Base-by-base conservation (phyloP, 2,888 invertebrate genomes). In the Brachyopa scutellaris region DNA sequence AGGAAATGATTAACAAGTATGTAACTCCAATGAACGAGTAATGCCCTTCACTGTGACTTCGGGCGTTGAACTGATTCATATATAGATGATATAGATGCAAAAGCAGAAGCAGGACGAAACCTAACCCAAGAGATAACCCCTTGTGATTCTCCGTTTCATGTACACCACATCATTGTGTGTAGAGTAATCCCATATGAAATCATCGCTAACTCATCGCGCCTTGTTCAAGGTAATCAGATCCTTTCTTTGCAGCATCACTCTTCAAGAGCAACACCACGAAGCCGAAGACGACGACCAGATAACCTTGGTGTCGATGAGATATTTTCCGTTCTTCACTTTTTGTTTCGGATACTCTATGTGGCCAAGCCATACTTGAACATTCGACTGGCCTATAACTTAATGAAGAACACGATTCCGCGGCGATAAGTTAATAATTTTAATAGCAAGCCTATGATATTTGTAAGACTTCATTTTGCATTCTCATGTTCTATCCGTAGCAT, bases 381-480 rank as follows among this genome's bases (percentile, higher is more conserved):
- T 26, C 29, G 23, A n/a, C 61, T 55, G 36, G 62, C 62, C 82
- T 72, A 77, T 72, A 72, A 82, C 82, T 82, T 77, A 82, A 82
- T 82, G 77, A 82, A 82, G 77, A 82, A 82, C 82, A 82, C 77
- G 82, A 82, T 82, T 82, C 64, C 40, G 66, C 31, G 45, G 66
- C 77, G 82, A 82, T 82, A 82, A 82, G 77, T 82, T 82, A 51
- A 82, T 82, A 82, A 82, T 77, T 82, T 82, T 77, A 82, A 77
- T 77, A 70, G 66, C 72, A 47, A 72, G 57, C 36, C 76, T 76
- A 80, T 76, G 82, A 61, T 70, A 72, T 77, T 82, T 82, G 77
- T 82, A 82, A 72, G 82, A 61, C 82, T 77, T 82, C 82, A 77
- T 57, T 77, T 64, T 70, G 76, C 66, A 66, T 77, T 77, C 82